Conservation (phyloP, 1,140 invertebrate genomes). For the Manduca sexta region DNA sequence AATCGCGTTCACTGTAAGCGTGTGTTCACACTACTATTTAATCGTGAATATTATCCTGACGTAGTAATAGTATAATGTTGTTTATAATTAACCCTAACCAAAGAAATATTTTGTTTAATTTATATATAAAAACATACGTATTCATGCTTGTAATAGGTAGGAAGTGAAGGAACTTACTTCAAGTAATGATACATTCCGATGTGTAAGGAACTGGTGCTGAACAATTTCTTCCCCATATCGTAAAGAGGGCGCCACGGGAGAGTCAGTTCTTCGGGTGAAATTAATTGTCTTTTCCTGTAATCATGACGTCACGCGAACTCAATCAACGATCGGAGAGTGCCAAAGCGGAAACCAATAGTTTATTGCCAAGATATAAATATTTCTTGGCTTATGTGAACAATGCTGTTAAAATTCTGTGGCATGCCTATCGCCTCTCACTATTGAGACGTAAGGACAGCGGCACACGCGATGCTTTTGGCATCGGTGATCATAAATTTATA, state of each 20-base stretch:
- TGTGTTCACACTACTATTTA: no score
- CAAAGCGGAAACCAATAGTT: background rate
- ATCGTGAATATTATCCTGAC: no score
- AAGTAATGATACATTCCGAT: slow-evolving; percentile 77
- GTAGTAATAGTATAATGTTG: no score
- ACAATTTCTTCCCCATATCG: slow-evolving; percentile 76
- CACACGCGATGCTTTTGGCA: no score
- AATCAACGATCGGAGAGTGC: background rate
- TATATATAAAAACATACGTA: background rate
- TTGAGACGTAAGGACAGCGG: no score
- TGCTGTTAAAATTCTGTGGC: background rate
- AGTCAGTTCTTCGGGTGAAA: slow-evolving; percentile 85
- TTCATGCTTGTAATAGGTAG: background rate
- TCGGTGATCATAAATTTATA: no score
- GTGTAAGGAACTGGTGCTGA: slow-evolving; percentile 43
- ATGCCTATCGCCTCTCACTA: no score
- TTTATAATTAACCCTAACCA: no score
- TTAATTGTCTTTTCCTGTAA: slow-evolving; percentile 82
- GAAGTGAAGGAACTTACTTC: slow-evolving; percentile 75
- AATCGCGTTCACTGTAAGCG: no score
- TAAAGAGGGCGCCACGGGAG: slow-evolving; percentile 92
- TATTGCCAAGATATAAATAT: background rate
- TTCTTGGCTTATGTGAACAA: background rate
- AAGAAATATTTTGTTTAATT: no score
- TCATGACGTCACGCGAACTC: background rate